Evolutionary conservation across 2,888 invertebrate genomes (phyloP), one percentile per base, ranked within the genome.

Genomic region (Lycia hirtaria): DNA sequence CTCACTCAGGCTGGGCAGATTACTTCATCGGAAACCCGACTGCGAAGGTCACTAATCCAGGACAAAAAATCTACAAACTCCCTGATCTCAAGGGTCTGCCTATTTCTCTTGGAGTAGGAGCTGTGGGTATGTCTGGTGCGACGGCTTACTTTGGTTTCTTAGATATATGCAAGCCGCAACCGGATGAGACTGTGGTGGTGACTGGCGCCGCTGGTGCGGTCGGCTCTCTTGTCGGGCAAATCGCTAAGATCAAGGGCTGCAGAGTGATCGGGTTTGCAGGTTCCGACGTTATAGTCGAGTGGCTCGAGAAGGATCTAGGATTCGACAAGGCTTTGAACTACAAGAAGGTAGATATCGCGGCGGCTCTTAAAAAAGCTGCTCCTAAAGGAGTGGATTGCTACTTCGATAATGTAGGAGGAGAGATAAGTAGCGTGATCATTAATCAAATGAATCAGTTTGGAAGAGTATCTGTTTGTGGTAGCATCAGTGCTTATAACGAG

Each of bases 161-260:
- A 37, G 94, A 96, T 55, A 69, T 95, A 15, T 96, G 95, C 69
- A 80, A 94, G 40, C 95, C 96, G 0, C 94, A 94, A 80, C 68
- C 89, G 0, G 95, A 95, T 0, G 95, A 96, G 73, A 94, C 94
- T 0, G 93, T 96, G 0, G 94, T 96, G 0, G 94, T 96, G 2
- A 94, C 93, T 2, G 93, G 94, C 0, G 96, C 96, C 2, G 96
- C 95, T 0, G 96, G 96, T 1, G 96, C 96, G 2, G 95, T 96
- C 0, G 96, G 96, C 2, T 94, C 93, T 51, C 75, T 94, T 9
- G 96, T 95, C 0, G 96, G 96, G 1, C 96, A 96, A 82, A 95
- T 96, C 47, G 96, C 94, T 0, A 96, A 95, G 80, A 93, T 95
- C 20, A 94, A 94, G 83, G 94, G 93, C 67, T 84, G 81, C 64